Conservation (phyloP, 2,888 invertebrate species). For the Drosophila testacea region DNA sequence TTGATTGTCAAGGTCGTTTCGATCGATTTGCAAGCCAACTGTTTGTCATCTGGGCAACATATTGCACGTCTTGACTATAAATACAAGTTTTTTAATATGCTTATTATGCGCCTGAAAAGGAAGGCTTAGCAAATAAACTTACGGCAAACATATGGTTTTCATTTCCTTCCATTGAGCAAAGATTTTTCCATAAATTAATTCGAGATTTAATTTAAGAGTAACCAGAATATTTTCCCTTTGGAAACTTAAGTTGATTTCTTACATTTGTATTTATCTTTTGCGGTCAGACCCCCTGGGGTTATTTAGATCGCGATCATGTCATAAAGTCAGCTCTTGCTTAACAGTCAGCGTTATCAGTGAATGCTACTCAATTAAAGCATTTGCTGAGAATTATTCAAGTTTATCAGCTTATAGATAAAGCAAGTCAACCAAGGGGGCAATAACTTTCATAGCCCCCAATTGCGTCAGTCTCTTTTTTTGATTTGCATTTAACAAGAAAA, state of each 20-base stretch:
- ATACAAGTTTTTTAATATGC: conserved; percentile 30
- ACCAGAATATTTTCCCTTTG: conserved; percentile 3
- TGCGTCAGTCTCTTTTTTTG: background rate
- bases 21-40: conserved; percentile 64
- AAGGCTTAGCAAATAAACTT: conserved; percentile 34
- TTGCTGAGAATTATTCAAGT: background rate
- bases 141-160: conserved; percentile 43
- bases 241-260: too few species aligned
- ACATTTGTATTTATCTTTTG: background rate
- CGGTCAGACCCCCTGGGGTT: background rate
- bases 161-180: background rate
- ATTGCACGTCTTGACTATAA: conserved; percentile 37
- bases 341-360: conserved; percentile 8
- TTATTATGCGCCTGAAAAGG: conserved; percentile 45
- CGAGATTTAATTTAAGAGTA: background rate
- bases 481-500: conserved; percentile 40
- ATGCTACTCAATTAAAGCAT: conserved; percentile 15
- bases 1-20: conserved; percentile 78
- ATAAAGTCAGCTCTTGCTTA: background rate
- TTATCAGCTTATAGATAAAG: conserved; percentile 17
- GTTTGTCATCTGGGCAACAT: conserved; percentile 54
- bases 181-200: background rate
- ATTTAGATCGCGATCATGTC: background rate
- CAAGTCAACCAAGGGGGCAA: conserved; percentile 14
- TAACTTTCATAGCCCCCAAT: conserved; percentile 9